phyloP scores from a whole-genome alignment of 1,140 invertebrate genomes.

The Frieseomelitta varia region DNA sequence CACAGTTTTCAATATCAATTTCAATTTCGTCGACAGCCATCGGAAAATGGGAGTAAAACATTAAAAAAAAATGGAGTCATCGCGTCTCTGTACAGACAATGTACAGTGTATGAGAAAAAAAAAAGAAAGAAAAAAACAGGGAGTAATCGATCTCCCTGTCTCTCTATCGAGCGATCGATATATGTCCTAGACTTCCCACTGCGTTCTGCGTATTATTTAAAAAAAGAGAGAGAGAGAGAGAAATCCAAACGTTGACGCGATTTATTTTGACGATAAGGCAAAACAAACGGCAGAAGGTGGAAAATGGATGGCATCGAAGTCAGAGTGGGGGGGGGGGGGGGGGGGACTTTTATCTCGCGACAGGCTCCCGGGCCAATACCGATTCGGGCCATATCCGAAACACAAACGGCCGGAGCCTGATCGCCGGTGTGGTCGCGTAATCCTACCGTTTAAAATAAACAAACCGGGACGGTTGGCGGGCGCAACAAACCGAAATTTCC shows the following conservation, averaged over 20 bases:
- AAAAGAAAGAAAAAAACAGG: not conserved
- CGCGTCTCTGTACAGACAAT: no score
- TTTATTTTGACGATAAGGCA: not conserved
- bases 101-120: not conserved
- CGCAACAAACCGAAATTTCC: constrained; percentile 27
- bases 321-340: no score
- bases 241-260: not conserved
- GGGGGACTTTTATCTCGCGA: not conserved
- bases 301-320: not conserved
- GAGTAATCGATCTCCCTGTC: no score
- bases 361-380: not conserved
- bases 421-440: constrained; percentile 4
- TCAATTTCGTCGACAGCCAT: no score
- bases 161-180: not conserved
- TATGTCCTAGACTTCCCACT: not conserved
- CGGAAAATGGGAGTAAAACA: no score
- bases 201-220: no score
- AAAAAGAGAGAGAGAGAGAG: no score
- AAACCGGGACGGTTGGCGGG: constrained; percentile 13
- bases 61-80: no score
- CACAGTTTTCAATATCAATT: no score
- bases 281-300: not conserved
- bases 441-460: constrained; percentile 40
- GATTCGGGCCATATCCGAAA: not conserved
- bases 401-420: not conserved